Conservation (phyloP, 2,888 invertebrate genomes). For the Erannis defoliaria region DNA sequence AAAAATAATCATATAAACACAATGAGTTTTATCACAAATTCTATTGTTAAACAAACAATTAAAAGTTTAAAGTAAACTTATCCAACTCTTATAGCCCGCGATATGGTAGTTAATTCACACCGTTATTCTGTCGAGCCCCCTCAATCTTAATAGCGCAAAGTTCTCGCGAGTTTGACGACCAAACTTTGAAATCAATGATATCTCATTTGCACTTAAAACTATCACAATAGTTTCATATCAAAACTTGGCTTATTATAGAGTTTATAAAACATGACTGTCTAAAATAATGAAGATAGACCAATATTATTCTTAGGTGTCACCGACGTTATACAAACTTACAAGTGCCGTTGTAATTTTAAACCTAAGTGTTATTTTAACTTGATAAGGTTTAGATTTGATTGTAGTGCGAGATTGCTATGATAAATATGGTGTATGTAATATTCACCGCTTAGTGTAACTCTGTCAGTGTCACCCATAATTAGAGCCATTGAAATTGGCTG, state of each 20-base stretch:
- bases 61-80: constrained; percentile 20
- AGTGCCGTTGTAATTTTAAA: not conserved
- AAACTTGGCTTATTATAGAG: constrained; percentile 40
- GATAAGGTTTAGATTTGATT: constrained; percentile 32
- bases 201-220: constrained; percentile 39
- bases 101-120: constrained; percentile 31
- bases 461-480: constrained; percentile 83
- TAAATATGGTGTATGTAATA: constrained; percentile 54
- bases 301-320: constrained; percentile 56
- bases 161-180: constrained; percentile 32
- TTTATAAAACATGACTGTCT: constrained; percentile 41
- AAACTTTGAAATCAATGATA: constrained; percentile 37
- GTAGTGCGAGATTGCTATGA: constrained; percentile 24
- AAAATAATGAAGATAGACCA: constrained; percentile 58
- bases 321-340: constrained; percentile 43
- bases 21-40: not conserved
- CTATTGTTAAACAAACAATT: constrained; percentile 6
- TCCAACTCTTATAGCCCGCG: constrained; percentile 8
- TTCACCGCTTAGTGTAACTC: constrained; percentile 76
- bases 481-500: constrained; percentile 82
- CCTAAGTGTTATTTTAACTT: constrained; percentile 14
- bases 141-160: constrained; percentile 33
- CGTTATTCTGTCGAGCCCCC: constrained; percentile 30
- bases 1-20: not conserved
- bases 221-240: constrained; percentile 35